Evolutionary conservation across 1,140 invertebrate genomes (phyloP).

Genomic region (Paraescarpia echinospica): DNA sequence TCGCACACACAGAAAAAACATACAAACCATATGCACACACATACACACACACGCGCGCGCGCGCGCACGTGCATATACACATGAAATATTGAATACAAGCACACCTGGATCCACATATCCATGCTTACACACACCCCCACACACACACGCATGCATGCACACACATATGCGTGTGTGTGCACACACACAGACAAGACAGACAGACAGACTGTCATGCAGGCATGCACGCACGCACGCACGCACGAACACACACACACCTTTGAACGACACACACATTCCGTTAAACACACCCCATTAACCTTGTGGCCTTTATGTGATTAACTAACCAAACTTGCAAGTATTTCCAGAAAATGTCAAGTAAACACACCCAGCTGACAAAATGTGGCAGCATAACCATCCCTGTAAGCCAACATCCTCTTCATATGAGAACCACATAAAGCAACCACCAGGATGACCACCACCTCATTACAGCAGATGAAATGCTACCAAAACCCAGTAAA

Average conservation of each 20-base stretch:
- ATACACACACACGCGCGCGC: background rate
- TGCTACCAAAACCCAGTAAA: background rate
- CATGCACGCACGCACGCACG: constrained; percentile 4
- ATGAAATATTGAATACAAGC: background rate
- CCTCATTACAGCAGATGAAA: background rate
- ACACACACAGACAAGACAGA: too few relatives aligned
- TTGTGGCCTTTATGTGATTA: background rate
- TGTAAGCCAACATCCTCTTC: background rate
- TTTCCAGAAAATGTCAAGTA: background rate
- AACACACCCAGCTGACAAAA: background rate
- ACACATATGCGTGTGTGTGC: too few relatives aligned
- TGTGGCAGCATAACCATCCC: background rate
- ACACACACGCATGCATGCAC: background rate
- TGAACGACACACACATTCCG: background rate
- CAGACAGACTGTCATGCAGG: too few relatives aligned
- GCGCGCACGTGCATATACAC: background rate
- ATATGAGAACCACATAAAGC: background rate
- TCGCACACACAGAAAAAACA: background rate
- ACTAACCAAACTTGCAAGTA: background rate
- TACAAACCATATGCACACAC: background rate
- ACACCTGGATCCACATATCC: background rate
- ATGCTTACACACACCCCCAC: background rate
- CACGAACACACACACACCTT: background rate
- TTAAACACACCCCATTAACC: background rate
- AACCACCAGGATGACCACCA: background rate